A percentile compares a stretch with the other conserved stretches of the same genome.
Conservation (phyloP, 2,113 vertebrate species). For the Uropsilus gracilis region DNA sequence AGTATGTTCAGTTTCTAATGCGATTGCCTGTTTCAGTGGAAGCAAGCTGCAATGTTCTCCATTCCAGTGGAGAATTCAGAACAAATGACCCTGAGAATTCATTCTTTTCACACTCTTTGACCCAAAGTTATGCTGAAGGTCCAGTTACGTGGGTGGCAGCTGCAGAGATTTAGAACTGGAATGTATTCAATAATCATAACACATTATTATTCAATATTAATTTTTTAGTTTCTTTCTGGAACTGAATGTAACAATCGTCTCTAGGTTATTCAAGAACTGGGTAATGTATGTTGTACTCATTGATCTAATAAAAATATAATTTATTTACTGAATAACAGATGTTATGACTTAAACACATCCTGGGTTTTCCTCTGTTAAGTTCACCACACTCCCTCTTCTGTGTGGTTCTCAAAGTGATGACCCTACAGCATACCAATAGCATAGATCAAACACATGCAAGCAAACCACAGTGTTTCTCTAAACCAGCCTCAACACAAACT, state of each 20-base stretch:
- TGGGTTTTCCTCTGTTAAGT: no score
- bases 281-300: not conserved
- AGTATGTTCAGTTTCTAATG: not conserved
- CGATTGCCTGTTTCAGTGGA: not conserved
- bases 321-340: not conserved
- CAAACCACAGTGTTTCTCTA: no score
- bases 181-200: not conserved
- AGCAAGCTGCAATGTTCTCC: not conserved
- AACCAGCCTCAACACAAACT: not conserved
- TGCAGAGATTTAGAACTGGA: not conserved
- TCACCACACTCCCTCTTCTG: rapidly evolving
- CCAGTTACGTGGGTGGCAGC: not conserved
- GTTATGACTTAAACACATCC: not conserved
- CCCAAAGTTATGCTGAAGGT: not conserved
- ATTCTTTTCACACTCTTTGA: not conserved
- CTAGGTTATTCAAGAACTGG: not conserved
- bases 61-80: not conserved
- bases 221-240: not conserved
- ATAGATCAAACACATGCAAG: not conserved
- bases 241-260: not conserved
- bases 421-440: not conserved
- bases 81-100: not conserved
- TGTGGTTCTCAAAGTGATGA: not conserved
- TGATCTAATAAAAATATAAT: not conserved
- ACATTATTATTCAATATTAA: not conserved